Evolutionary conservation across 2,888 invertebrate species (phyloP), one percentile per base, ranked within the genome.

Genomic region (Pinctada fucata): DNA sequence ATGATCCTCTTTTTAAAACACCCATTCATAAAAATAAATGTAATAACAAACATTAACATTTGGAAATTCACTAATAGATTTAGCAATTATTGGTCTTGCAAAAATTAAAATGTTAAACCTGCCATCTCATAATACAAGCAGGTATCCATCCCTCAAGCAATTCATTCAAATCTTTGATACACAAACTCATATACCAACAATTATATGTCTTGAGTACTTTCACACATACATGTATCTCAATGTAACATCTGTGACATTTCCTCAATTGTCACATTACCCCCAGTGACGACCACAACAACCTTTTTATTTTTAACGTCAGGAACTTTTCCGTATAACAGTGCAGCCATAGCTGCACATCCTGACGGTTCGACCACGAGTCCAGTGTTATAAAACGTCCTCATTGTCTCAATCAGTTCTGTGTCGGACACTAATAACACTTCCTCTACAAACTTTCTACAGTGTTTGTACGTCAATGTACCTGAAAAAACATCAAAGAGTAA

Each of bases 341-440:
- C 91, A 63, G 90, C 89, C 84, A 88, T 76, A 58, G 90, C 89
- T 31, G 91, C 91, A 75, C 90, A 87, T 1, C 92, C 92, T 3
- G 91, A 88, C 5, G 92, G 91, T 81, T 92, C 92, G 10, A 90
- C 90, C 5, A 89, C 86, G 13, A 92, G 80, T 10, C 91, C 91
- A 2, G 86, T 74, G 3, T 87, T 75, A 78, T 88, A 90, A 63
- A 92, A 81, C 10, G 81, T 77, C 48, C 83, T 80, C 88, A 90
- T 86, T 67, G 88, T 84, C 3, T 83, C 69, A 1, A 88, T 63
- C 66, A 92, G 88, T 80, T 92, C 91, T 49, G 85, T 82, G 73
- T 92, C 92, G 6, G 87, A 85, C 8, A 92, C 91, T 13, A 92
- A 83, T 5, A 91, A 72, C 8, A 92, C 88, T 71, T 88, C 90